These are phyloP conservation scores for Pogonognathellus flavescens DNA, from an alignment of 1,140 invertebrate genomes.

Conservation along the genomic window DNA sequence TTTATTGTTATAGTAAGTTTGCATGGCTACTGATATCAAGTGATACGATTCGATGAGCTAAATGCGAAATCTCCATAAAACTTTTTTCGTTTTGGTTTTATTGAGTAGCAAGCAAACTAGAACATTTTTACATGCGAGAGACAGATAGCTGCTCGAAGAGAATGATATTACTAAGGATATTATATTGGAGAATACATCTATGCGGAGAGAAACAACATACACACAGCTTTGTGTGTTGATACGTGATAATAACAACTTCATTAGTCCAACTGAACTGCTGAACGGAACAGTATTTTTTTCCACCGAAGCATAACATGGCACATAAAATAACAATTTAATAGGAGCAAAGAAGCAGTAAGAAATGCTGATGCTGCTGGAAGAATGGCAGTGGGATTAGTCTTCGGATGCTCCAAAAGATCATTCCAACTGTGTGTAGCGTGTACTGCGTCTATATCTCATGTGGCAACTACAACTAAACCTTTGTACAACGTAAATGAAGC, in stretches of 20 bases:
- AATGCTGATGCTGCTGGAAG: no score
- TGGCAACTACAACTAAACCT: no score
- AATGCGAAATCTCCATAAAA: background rate
- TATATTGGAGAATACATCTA: background rate
- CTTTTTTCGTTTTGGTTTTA: conserved; percentile 4
- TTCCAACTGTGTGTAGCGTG: no score
- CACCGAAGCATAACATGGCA: conserved; percentile 29
- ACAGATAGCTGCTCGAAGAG: background rate
- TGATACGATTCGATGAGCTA: background rate
- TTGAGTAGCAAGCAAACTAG: conserved; percentile 25
- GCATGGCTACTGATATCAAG: background rate
- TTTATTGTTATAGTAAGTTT: no score
- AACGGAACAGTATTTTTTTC: conserved; percentile 20
- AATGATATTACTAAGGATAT: background rate
- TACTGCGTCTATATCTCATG: no score
- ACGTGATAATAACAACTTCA: conserved; percentile 36
- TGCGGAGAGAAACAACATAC: background rate
- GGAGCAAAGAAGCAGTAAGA: background rate
- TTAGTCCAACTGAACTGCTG: conserved; percentile 19
- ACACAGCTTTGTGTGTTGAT: background rate
- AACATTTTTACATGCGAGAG: background rate
- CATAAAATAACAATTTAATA: conserved; percentile 46
- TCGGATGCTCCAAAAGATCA: no score
- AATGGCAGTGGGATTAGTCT: no score
- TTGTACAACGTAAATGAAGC: no score